These are phyloP conservation scores for Nymphalis io DNA, from an alignment of 1,140 invertebrate species.

Conservation along the genomic window DNA sequence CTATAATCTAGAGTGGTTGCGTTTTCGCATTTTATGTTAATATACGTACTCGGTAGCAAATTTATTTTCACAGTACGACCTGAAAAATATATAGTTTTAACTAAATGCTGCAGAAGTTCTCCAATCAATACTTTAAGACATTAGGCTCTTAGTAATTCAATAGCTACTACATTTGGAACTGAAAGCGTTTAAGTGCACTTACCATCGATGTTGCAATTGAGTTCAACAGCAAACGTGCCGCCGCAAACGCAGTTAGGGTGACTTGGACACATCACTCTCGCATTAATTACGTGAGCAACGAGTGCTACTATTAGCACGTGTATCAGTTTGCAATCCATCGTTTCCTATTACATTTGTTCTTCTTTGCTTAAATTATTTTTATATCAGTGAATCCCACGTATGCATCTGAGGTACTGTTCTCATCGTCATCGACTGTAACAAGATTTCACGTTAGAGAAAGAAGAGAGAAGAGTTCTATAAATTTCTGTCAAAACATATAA, in stretches of 20 bases:
- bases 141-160: not conserved
- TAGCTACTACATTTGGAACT: not conserved
- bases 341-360: slow-evolving; percentile 46
- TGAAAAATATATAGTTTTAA: slow-evolving; percentile 50
- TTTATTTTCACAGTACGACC: slow-evolving; percentile 67
- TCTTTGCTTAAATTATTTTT: slow-evolving; percentile 17
- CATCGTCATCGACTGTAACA: slow-evolving; percentile 56
- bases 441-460: slow-evolving; percentile 23
- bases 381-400: not conserved
- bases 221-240: slow-evolving; percentile 71
- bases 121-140: not conserved
- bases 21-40: slow-evolving; percentile 72
- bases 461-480: not conserved
- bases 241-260: slow-evolving; percentile 76
- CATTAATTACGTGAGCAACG: slow-evolving; percentile 64
- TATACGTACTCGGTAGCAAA: slow-evolving; percentile 67
- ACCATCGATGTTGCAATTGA: slow-evolving; percentile 77
- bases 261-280: slow-evolving; percentile 66
- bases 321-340: slow-evolving; percentile 60
- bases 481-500: not conserved
- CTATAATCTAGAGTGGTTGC: slow-evolving; percentile 63
- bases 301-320: slow-evolving; percentile 57
- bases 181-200: slow-evolving; percentile 53
- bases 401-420: not conserved
- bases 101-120: not conserved